Conservation (phyloP, 1,140 invertebrate genomes). For the Asobara japonica region DNA sequence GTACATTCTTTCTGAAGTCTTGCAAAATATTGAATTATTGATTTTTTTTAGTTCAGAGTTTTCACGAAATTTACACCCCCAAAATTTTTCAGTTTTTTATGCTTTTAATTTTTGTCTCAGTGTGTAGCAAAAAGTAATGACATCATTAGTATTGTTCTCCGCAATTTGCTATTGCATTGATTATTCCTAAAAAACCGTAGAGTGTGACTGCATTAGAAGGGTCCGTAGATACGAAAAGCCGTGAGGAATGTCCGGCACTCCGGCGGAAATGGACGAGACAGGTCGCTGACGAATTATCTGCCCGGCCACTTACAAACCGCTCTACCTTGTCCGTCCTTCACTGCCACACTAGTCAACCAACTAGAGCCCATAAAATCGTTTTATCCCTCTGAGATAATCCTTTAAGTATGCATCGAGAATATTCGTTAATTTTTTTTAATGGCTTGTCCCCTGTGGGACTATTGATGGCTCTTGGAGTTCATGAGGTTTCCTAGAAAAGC, state of each 20-base stretch:
- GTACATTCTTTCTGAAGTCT: too few relatives aligned
- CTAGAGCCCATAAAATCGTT: not conserved
- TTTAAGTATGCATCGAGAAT: not conserved
- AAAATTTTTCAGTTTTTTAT: too few relatives aligned
- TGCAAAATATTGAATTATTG: too few relatives aligned
- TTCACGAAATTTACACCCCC: too few relatives aligned
- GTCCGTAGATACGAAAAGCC: constrained; percentile 21
- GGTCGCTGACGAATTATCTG: constrained; percentile 42
- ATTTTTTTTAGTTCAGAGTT: too few relatives aligned
- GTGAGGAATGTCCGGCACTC: constrained; percentile 39
- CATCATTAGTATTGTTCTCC: too few relatives aligned
- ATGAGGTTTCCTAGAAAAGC: too few relatives aligned
- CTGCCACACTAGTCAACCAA: not conserved
- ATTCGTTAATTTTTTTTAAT: constrained; percentile 12
- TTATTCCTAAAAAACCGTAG: too few relatives aligned
- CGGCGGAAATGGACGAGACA: constrained; percentile 40
- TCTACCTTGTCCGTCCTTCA: not conserved
- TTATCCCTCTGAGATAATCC: not conserved
- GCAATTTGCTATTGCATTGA: too few relatives aligned
- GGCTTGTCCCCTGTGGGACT: constrained; percentile 3
- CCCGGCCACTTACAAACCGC: constrained; percentile 30
- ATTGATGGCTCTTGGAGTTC: too few relatives aligned
- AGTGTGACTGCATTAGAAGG: not conserved
- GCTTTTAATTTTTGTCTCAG: too few relatives aligned
- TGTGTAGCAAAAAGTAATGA: too few relatives aligned